Evolutionary conservation across 2,113 vertebrate species (phyloP), one percentile per base, ranked within the genome.

Genomic region (Synchiropus splendidus): DNA sequence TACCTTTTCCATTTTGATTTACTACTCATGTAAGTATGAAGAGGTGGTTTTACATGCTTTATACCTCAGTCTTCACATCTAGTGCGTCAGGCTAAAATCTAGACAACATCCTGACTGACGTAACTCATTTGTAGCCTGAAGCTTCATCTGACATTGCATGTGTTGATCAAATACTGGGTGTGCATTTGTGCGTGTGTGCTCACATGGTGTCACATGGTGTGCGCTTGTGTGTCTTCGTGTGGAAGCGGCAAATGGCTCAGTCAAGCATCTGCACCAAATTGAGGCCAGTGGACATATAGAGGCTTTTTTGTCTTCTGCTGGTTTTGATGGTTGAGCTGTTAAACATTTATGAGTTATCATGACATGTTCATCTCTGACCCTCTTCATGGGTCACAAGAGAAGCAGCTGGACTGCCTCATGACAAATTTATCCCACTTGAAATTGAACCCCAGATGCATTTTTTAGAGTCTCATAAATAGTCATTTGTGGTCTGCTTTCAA

Each of bases 171-270:
- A 56, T 18, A 14, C 36, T 16, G 36, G 18, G 6, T 38, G 33
- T 36, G 21, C 21, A 31, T 31, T 18, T 42, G 27, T 42, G 30
- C 12, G 38, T 61, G 45, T 32, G 30, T 21, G 1, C 35, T 61
- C 46, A 53, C 64, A 69, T 70, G 54, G 51, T 54, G 31, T 58
- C 63, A 60, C 57, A 59, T 16, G 36, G 5, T 41, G 36, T 55
- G 39, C 46, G 31, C 42, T 31, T 16, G 40, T 31, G 31, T 6
- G 31, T 27, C 4, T 27, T 4, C 8, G 21, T 27, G 21, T 27
- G 21, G 21, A 27, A 27, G 9, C n/a, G n/a, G n/a, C 10, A 16
- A 16, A 50, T 2, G 2, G 13, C 12, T 46, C 36, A 31, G 37
- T 54, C 33, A 31, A 6, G 6, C 12, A 39, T 42, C n/a, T 36